Percentiles rank a stretch among this genome's conserved stretches.
Conservation (phyloP, 2,113 vertebrate genomes). For the Hypanus sabinus region DNA sequence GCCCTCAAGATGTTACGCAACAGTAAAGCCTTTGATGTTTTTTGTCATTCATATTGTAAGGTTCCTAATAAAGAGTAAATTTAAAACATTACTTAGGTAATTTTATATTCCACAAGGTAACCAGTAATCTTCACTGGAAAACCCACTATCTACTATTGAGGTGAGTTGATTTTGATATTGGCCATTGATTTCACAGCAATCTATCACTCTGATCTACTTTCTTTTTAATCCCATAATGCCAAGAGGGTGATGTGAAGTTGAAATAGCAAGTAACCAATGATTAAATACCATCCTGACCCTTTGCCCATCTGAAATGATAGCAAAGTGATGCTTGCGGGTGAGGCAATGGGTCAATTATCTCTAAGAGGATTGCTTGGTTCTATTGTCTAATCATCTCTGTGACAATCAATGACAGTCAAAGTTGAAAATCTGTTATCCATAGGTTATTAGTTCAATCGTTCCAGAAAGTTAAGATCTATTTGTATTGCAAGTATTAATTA, state of each 20-base stretch:
- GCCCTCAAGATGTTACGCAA: not conserved
- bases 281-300: not conserved
- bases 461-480: not conserved
- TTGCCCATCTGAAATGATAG: not conserved
- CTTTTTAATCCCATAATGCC: not conserved
- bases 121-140: not conserved
- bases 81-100: not conserved
- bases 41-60: not conserved
- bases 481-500: not conserved
- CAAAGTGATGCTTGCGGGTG: not conserved
- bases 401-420: not conserved
- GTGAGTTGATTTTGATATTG: not conserved
- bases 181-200: not conserved
- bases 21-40: not conserved
- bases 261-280: slow-evolving; percentile 6
- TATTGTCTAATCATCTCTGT: not conserved
- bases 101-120: not conserved
- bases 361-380: not conserved
- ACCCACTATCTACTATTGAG: not conserved
- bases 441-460: not conserved
- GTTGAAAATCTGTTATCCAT: not conserved
- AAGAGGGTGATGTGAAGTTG: not conserved
- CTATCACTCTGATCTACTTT: not conserved
- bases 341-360: slow-evolving; percentile 6
- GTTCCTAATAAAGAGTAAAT: not conserved